Percentiles rank a stretch among this genome's conserved stretches.
Conservation (phyloP, 2,113 vertebrate genomes). For the Zootoca vivipara region DNA sequence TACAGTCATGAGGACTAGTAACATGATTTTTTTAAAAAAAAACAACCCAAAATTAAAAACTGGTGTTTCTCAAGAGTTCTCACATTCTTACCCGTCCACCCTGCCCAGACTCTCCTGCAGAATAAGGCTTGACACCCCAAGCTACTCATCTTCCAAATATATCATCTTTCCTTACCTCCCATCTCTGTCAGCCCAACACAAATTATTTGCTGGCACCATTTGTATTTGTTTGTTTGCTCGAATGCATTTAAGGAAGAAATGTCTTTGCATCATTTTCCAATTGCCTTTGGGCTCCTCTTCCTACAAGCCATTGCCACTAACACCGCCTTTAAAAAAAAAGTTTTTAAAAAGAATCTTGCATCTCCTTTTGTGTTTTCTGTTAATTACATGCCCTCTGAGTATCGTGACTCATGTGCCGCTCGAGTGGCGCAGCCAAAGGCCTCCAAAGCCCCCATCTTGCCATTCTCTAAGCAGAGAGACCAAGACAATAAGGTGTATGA, state of each 20-base stretch:
- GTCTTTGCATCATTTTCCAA: background rate
- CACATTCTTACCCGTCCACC: background rate
- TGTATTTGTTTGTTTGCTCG: background rate
- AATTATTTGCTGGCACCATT: background rate
- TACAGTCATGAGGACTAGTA: background rate
- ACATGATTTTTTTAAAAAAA: background rate
- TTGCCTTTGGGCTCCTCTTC: background rate
- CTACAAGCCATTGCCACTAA: background rate
- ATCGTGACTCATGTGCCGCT: background rate
- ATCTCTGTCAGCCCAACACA: background rate
- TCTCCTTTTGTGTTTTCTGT: conserved; percentile 33
- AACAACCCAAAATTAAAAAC: too few relatives aligned
- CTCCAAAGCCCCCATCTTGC: background rate
- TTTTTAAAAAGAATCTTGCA: fast-evolving
- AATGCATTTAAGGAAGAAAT: background rate
- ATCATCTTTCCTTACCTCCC: background rate
- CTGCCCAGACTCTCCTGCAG: background rate
- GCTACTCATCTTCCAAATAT: background rate
- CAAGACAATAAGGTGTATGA: conserved; percentile 22
- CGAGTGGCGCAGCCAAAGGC: conserved; percentile 28
- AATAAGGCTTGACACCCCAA: background rate
- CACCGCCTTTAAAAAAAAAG: background rate
- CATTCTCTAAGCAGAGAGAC: conserved; percentile 11
- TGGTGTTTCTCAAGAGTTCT: background rate
- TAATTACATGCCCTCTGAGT: conserved; percentile 21